Evolutionary conservation across 2,888 invertebrate genomes (phyloP).

Genomic region (Scaeva pyrastri): DNA sequence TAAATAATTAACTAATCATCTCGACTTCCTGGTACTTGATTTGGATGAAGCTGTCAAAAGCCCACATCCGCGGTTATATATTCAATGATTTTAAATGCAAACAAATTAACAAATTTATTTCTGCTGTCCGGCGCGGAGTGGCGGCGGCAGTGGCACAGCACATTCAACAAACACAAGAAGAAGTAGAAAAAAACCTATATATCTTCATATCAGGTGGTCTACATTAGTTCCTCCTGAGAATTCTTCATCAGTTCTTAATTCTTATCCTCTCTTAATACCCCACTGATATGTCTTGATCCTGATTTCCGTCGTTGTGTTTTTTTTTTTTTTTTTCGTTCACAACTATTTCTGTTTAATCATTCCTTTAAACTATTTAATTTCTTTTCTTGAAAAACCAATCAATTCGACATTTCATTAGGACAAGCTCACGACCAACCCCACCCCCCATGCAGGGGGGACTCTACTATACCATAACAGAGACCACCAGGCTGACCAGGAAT

Average conservation of each 20-base stretch:
- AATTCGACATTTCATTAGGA: slow-evolving; percentile 65
- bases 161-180: background rate
- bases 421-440: slow-evolving; percentile 28
- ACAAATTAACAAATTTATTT: slow-evolving; percentile 29
- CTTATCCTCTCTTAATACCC: background rate
- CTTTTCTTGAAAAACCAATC: slow-evolving; percentile 54
- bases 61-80: slow-evolving; percentile 2
- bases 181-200: background rate
- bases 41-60: background rate
- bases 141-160: no score
- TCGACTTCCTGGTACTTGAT: slow-evolving; percentile 8
- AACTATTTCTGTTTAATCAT: slow-evolving; percentile 42
- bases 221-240: slow-evolving; percentile 20
- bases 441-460: background rate
- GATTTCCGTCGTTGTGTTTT: background rate
- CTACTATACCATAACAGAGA: slow-evolving; percentile 40
- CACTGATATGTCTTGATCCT: background rate
- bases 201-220: slow-evolving; percentile 30
- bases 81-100: slow-evolving; percentile 10
- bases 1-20: slow-evolving; percentile 1
- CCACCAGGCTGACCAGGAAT: slow-evolving; percentile 23
- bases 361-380: slow-evolving; percentile 56
- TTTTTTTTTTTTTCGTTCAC: background rate
- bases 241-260: background rate
- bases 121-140: no score